Evolutionary conservation across 2,888 invertebrate genomes (phyloP), one percentile per base, ranked within the genome.

Genomic region (Xylota segnis): DNA sequence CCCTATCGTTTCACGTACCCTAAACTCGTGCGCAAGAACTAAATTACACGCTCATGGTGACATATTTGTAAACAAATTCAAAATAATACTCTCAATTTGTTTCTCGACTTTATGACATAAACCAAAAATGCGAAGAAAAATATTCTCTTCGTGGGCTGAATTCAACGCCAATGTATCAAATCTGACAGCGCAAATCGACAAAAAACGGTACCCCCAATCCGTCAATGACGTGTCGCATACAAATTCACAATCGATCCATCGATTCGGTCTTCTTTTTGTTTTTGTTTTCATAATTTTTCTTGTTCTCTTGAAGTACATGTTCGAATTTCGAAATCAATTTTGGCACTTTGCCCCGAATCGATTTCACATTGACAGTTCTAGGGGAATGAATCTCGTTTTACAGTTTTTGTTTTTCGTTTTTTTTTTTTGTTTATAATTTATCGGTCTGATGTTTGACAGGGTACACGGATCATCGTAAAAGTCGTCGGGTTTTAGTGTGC

Each of bases 241-340:
- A 65, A 84, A 84, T 84, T 84, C 14, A 12, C 45, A 32, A 32
- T 32, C 54, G 37, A 29, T 63, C 59, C 27, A 58, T 66, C 40
- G 58, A 50, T 4, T 29, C 9, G 47, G 43, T 6, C 23, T 14
- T 47, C 32, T 45, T 34, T 32, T 27, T 32, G 4, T 12, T 23
- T 29, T 74, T 63, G 50, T 58, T 68, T 50, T 78, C 66, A 58
- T 56, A 78, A 58, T 70, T 63, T 81, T 45, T 82, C 66, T 40
- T 66, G 59, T 59, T 75, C 59, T 45, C 45, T 37, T 47, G 56
- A 63, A 56, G 45, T 77, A 63, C 66, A 81, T 81, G 84, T 84
- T 84, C 81, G 84, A 84, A 71, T 84, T 84, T 84, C 81, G 81
- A 84, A 84, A 84, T 81, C 23, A 45, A 61, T 75, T 79, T 84